phyloP scores from a whole-genome alignment of 2,888 invertebrate genomes.

The Bembecia ichneumoniformis region DNA sequence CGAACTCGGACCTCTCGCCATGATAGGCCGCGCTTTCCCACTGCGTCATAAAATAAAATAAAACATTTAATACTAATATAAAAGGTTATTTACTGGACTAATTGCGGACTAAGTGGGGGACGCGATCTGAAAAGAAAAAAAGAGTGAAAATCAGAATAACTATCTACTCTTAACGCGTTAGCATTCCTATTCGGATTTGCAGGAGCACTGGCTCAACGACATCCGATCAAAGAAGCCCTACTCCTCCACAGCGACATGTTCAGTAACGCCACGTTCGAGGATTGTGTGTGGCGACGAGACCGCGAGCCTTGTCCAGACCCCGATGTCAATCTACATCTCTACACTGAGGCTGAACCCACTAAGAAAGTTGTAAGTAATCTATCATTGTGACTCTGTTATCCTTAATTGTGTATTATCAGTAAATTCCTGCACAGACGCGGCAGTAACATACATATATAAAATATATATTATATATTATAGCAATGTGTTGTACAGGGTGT shows the following conservation, averaged over 20 bases:
- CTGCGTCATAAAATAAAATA: too few relatives aligned
- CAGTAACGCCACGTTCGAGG: constrained; percentile 73
- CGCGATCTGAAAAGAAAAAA: neutral
- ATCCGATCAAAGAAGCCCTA: constrained; percentile 76
- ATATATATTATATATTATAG: too few relatives aligned
- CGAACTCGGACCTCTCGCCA: too few relatives aligned
- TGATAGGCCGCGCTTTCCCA: too few relatives aligned
- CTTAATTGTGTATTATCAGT: too few relatives aligned
- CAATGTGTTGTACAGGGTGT: too few relatives aligned
- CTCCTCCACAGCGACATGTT: constrained; percentile 72
- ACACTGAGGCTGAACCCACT: constrained; percentile 70
- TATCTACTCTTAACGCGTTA: too few relatives aligned
- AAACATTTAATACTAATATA: too few relatives aligned
- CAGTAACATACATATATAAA: too few relatives aligned
- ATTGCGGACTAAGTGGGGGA: neutral
- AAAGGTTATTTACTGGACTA: too few relatives aligned
- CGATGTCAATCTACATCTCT: constrained; percentile 76
- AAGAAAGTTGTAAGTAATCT: constrained; percentile 53
- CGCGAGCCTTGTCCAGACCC: constrained; percentile 81
- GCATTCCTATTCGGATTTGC: neutral
- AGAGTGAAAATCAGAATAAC: neutral
- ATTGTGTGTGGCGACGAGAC: constrained; percentile 80
- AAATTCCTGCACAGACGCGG: too few relatives aligned
- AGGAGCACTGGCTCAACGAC: constrained; percentile 29
- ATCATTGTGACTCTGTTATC: too few relatives aligned